These are phyloP conservation scores for Tonatia bakeri DNA, from an alignment of 2,113 vertebrate genomes.

Conservation along the genomic window DNA sequence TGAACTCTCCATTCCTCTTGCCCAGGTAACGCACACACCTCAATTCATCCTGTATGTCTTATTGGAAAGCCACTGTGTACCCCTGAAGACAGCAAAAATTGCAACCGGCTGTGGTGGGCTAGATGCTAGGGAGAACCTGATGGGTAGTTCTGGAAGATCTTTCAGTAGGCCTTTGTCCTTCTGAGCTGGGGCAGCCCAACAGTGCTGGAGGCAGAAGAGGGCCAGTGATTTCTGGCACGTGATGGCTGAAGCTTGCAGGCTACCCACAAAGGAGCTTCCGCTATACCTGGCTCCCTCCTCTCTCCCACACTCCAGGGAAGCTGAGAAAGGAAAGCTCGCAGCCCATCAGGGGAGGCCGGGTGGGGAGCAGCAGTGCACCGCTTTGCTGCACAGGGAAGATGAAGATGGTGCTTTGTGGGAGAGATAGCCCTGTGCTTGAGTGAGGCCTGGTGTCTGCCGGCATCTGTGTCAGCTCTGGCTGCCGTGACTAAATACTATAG, in stretches of 20 bases:
- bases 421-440: neutral
- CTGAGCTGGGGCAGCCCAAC: neutral
- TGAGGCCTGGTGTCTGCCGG: neutral
- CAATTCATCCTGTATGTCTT: neutral
- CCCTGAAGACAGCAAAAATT: neutral
- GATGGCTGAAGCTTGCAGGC: neutral
- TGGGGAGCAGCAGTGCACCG: accelerated
- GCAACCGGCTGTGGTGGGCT: neutral
- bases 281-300: neutral
- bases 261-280: neutral
- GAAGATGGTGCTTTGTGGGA: neutral
- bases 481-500: neutral
- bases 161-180: neutral
- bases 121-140: neutral
- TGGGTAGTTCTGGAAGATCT: neutral
- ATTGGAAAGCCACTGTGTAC: neutral
- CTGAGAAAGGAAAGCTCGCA: neutral
- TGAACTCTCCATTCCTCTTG: accelerated
- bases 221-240: neutral
- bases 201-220: neutral
- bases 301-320: neutral
- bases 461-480: too few relatives aligned
- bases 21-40: neutral
- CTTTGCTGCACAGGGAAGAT: neutral
- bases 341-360: neutral